A percentile compares a stretch with the other conserved stretches of the same genome.
These are phyloP conservation scores for Chionoecetes opilio DNA, from an alignment of 1,140 invertebrate genomes.

Conservation along the genomic window DNA sequence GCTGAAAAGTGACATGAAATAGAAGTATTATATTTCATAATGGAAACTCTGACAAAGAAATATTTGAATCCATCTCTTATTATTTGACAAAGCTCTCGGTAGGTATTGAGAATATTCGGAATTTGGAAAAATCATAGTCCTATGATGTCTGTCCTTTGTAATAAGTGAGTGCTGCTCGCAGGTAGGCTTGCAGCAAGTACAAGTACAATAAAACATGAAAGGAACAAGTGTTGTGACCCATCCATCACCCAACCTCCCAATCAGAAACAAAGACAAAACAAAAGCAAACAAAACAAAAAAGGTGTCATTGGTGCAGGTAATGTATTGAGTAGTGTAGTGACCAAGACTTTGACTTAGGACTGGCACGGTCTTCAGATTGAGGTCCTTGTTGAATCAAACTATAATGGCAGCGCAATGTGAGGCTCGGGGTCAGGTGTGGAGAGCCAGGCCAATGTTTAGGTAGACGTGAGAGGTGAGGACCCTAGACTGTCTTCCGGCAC, in stretches of 20 bases:
- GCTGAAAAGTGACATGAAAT: conserved; percentile 24
- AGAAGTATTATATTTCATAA: conserved; percentile 5
- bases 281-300: not conserved
- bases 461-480: not conserved
- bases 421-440: not conserved
- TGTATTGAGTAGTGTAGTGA: conserved; percentile 44
- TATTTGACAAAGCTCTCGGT: not conserved
- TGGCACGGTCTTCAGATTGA: not conserved
- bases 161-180: conserved; percentile 60
- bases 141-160: conserved; percentile 77
- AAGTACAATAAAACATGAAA: conserved; percentile 77
- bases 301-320: conserved; percentile 49
- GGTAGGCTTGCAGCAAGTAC: conserved; percentile 57
- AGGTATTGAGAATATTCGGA: conserved; percentile 14
- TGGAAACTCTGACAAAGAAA: not conserved
- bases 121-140: conserved; percentile 58
- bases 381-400: too few relatives aligned
- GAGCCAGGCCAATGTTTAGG: not conserved
- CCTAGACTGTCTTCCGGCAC: not conserved
- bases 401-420: too few relatives aligned
- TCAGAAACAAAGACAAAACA: conserved; percentile 24
- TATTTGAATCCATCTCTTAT: not conserved
- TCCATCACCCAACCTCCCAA: conserved; percentile 75
- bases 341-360: not conserved
- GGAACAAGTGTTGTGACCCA: conserved; percentile 69